These are phyloP conservation scores for Acronicta leporina DNA, from an alignment of 2,888 invertebrate genomes.

Conservation along the genomic window DNA sequence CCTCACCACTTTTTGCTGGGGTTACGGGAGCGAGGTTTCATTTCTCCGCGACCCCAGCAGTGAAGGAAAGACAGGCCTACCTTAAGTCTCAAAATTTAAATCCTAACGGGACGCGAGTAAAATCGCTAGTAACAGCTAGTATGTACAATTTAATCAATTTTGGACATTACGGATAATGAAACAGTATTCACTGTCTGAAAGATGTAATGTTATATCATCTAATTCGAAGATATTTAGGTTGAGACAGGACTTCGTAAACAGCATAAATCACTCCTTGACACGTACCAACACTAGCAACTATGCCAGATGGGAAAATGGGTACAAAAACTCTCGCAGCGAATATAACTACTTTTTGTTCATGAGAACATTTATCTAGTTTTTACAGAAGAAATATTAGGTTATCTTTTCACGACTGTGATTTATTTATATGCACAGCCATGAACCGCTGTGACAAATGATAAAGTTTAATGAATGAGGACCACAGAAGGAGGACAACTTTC, in stretches of 20 bases:
- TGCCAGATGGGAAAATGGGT: conserved; percentile 20
- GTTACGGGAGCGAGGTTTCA: too few species aligned
- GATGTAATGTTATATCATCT: neutral
- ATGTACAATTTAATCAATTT: too few species aligned
- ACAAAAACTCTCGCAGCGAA: conserved; percentile 14
- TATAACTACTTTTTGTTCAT: conserved; percentile 16
- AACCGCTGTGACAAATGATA: neutral
- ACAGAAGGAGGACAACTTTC: neutral
- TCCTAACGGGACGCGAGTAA: too few species aligned
- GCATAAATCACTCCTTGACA: conserved; percentile 32
- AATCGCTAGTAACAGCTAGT: too few species aligned
- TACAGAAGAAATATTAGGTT: neutral
- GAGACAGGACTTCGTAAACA: conserved; percentile 29
- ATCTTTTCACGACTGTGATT: neutral
- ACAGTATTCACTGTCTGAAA: neutral
- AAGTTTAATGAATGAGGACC: too few species aligned
- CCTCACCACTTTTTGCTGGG: too few species aligned
- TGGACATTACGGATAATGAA: too few species aligned
- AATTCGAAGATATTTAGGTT: conserved; percentile 32
- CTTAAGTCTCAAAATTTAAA: too few species aligned
- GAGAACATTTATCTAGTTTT: conserved; percentile 12
- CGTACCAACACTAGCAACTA: conserved; percentile 8
- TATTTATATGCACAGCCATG: too few species aligned
- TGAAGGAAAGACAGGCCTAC: too few species aligned
- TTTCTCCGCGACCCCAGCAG: too few species aligned